Percentiles rank a stretch among this genome's conserved stretches.
Conservation (phyloP, 1,140 invertebrate species). For the Papilio machaon region DNA sequence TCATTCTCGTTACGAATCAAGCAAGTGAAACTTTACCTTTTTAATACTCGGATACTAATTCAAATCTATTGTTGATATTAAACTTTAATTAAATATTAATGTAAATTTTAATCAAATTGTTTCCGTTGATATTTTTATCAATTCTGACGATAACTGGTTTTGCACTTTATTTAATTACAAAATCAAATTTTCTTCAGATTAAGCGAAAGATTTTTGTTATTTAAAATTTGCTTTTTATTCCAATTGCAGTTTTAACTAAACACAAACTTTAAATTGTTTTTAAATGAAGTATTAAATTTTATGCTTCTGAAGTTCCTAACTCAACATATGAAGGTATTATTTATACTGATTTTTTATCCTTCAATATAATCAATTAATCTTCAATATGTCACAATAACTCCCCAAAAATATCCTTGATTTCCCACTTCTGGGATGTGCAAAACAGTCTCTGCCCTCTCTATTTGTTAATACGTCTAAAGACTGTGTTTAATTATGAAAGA, state of each 20-base stretch:
- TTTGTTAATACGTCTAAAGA: neutral
- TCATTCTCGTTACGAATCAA: slow-evolving; percentile 35
- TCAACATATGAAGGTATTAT: neutral
- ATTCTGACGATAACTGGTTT: neutral
- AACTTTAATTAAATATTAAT: neutral
- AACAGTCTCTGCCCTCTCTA: neutral
- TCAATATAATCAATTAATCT: neutral
- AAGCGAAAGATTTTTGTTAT: neutral
- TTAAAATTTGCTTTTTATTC: neutral
- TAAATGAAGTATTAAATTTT: neutral
- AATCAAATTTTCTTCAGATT: neutral
- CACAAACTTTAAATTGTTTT: neutral
- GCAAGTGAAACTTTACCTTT: slow-evolving; percentile 19
- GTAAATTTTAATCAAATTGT: neutral
- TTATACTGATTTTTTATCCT: neutral
- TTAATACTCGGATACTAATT: slow-evolving; percentile 22
- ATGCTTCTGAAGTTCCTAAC: neutral
- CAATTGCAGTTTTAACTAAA: neutral
- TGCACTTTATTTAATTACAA: neutral
- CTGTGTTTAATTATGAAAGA: neutral
- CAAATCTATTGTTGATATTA: neutral
- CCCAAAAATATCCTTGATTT: neutral
- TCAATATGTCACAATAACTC: neutral
- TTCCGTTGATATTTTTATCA: neutral
- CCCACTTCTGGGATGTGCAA: neutral